Percentiles rank a stretch among this genome's conserved stretches.
Conservation (phyloP, 2,797 vertebrate species). For the Babyrousa celebensis region DNA sequence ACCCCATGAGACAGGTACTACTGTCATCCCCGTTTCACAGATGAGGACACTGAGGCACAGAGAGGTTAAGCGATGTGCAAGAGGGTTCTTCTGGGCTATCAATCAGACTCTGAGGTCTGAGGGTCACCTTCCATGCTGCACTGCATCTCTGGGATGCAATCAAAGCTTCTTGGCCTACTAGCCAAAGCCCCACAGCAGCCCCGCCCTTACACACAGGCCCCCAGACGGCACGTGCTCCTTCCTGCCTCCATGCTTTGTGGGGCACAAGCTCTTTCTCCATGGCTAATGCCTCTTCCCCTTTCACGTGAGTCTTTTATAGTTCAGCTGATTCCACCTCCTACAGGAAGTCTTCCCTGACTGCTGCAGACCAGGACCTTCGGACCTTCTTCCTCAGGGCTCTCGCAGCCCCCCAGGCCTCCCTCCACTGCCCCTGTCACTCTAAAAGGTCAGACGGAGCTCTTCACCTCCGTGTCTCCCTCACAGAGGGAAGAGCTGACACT, state of each 20-base stretch:
- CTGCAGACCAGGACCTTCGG: not conserved
- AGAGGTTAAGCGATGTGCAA: not conserved
- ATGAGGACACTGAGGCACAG: not conserved
- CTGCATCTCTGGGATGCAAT: not conserved
- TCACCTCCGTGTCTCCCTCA: not conserved
- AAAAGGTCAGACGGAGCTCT: not conserved
- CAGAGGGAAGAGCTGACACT: not conserved
- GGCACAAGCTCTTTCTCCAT: not conserved
- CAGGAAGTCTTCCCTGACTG: not conserved
- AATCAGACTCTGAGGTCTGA: not conserved
- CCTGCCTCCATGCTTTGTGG: not conserved
- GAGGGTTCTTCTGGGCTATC: not conserved
- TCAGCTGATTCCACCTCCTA: not conserved
- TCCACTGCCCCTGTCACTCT: not conserved
- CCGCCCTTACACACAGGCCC: not conserved
- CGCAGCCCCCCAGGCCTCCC: not conserved
- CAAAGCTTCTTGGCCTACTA: not conserved
- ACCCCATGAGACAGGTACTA: not conserved
- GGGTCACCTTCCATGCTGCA: accelerated
- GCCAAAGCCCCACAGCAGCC: not conserved
- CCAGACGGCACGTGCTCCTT: not conserved
- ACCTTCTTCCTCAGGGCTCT: not conserved
- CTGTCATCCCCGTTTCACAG: not conserved
- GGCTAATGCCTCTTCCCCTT: too few species aligned
- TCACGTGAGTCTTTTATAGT: not conserved